These are phyloP conservation scores for Amorpha juglandis DNA, from an alignment of 2,888 invertebrate species.

Conservation along the genomic window DNA sequence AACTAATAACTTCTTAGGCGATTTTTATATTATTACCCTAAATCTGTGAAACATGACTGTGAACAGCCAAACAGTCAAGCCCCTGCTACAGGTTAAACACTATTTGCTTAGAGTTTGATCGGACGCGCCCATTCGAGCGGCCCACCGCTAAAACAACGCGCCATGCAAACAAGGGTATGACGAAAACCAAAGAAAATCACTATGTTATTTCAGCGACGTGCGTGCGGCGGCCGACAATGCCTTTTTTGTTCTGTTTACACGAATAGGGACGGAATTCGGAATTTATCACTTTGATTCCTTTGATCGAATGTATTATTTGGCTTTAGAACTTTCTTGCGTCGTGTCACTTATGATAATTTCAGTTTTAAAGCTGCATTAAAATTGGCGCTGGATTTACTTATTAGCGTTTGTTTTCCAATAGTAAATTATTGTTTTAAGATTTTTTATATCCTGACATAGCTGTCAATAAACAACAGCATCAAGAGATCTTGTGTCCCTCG, in stretches of 20 bases:
- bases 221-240: slow-evolving; percentile 44
- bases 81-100: slow-evolving; percentile 18
- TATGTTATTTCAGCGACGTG: slow-evolving; percentile 50
- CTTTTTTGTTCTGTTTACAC: slow-evolving; percentile 38
- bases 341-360: neutral
- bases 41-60: neutral
- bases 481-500: too few species aligned
- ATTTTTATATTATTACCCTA: too few species aligned
- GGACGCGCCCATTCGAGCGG: slow-evolving; percentile 55
- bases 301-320: slow-evolving; percentile 27
- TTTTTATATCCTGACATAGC: too few species aligned
- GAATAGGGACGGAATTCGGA: slow-evolving; percentile 34
- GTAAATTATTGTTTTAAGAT: too few species aligned
- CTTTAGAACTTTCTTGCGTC: neutral
- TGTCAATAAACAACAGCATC: too few species aligned
- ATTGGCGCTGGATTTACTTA: too few species aligned
- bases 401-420: too few species aligned
- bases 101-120: slow-evolving; percentile 51
- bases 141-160: slow-evolving; percentile 49
- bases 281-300: slow-evolving; percentile 30
- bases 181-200: slow-evolving; percentile 55
- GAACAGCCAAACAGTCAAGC: neutral
- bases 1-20: too few species aligned
- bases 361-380: too few species aligned
- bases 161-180: slow-evolving; percentile 60